Percentiles rank a stretch among this genome's conserved stretches.
phyloP scores from a whole-genome alignment of 2,113 vertebrate genomes.

The Chaenocephalus aceratus region DNA sequence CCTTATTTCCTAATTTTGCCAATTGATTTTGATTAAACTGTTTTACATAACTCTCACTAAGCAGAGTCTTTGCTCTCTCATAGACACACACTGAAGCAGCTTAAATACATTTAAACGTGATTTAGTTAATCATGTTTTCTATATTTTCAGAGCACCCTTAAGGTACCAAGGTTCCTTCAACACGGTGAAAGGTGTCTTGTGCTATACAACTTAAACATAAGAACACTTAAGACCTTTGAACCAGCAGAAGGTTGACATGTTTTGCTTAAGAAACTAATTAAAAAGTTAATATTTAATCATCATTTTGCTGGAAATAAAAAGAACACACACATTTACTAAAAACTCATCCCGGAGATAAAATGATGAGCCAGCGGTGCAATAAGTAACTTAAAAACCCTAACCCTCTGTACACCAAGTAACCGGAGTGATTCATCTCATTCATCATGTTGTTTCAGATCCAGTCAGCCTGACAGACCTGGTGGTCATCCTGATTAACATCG shows the following conservation, averaged over 20 bases:
- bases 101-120: not conserved
- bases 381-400: too few relatives aligned
- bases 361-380: not conserved
- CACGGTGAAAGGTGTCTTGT: not conserved
- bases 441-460: constrained; percentile 75
- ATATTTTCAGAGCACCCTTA: not conserved
- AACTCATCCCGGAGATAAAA: not conserved
- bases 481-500: constrained; percentile 88
- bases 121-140: not conserved
- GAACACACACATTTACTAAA: not conserved
- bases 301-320: too few relatives aligned
- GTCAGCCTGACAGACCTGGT: constrained; percentile 88
- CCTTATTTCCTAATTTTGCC: not conserved
- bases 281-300: too few relatives aligned
- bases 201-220: not conserved
- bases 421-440: not conserved
- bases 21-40: not conserved
- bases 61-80: not conserved
- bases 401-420: not conserved
- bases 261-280: too few relatives aligned
- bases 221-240: not conserved
- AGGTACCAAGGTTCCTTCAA: not conserved
- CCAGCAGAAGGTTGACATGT: not conserved
- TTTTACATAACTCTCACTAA: not conserved
- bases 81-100: not conserved